These are phyloP conservation scores for Heloderma charlesbogerti DNA, from an alignment of 2,113 vertebrate genomes.

Conservation along the genomic window DNA sequence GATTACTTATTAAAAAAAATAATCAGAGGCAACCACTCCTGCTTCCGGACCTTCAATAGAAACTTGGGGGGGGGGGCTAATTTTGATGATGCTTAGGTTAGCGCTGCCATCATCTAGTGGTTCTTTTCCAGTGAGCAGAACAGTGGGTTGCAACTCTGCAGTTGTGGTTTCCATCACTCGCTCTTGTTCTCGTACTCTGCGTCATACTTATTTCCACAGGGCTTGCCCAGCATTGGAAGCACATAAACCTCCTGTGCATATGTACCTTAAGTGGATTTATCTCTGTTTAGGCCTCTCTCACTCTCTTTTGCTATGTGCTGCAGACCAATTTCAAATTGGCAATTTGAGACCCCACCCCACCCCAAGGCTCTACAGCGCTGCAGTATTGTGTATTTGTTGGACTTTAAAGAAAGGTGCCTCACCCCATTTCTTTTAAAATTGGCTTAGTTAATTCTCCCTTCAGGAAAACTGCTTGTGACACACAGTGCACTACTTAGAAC, in stretches of 20 bases:
- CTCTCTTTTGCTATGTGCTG: neutral
- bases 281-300: neutral
- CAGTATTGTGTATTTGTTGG: neutral
- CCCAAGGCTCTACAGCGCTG: neutral
- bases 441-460: neutral
- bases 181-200: neutral
- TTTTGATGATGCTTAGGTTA: neutral
- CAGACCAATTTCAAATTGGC: neutral
- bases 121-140: neutral
- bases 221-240: neutral
- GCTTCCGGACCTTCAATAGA: slow-evolving; percentile 20
- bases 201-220: neutral
- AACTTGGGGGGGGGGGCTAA: neutral
- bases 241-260: neutral
- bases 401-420: neutral
- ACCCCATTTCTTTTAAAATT: neutral
- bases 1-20: neutral
- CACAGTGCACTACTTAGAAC: neutral
- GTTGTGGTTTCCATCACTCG: neutral
- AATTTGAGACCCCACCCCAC: neutral
- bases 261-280: neutral
- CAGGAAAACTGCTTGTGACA: neutral
- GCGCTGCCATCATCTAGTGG: neutral
- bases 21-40: neutral
- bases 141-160: neutral